Evolutionary conservation across 2,888 invertebrate species (phyloP).

Genomic region (Lomographa bimaculata): DNA sequence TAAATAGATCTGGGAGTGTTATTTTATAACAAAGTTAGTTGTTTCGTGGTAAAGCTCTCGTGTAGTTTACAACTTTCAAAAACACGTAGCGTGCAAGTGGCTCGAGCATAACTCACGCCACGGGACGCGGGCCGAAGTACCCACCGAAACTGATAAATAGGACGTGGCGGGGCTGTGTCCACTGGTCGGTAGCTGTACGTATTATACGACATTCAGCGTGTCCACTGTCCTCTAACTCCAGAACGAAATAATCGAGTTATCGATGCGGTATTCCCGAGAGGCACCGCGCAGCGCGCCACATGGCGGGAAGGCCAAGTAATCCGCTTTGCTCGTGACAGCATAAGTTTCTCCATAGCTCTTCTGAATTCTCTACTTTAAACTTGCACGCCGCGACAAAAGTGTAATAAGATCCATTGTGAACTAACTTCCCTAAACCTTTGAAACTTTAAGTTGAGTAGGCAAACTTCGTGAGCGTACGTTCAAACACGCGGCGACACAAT

Average conservation of each 20-base stretch:
- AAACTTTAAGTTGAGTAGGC: constrained; percentile 38
- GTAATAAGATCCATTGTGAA: constrained; percentile 59
- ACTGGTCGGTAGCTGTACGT: constrained; percentile 11
- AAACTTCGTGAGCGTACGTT: constrained; percentile 19
- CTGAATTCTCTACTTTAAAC: constrained; percentile 60
- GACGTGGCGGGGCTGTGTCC: constrained; percentile 17
- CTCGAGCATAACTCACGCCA: constrained; percentile 25
- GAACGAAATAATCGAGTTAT: constrained; percentile 60
- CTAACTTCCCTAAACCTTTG: constrained; percentile 47
- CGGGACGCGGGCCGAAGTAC: constrained; percentile 24
- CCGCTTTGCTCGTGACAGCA: constrained; percentile 58
- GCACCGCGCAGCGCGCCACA: constrained; percentile 31
- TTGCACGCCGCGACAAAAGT: constrained; percentile 61
- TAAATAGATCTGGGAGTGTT: constrained; percentile 17
- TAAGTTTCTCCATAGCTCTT: constrained; percentile 67
- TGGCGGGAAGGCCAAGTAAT: constrained; percentile 52
- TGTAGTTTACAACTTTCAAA: constrained; percentile 28
- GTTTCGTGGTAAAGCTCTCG: constrained; percentile 25
- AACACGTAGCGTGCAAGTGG: constrained; percentile 31
- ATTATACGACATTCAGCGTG: constrained; percentile 27
- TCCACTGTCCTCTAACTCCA: constrained; percentile 36
- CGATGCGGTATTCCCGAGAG: constrained; percentile 50
- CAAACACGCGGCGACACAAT: constrained; percentile 22
- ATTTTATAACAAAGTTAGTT: constrained; percentile 21
- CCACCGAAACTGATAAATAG: constrained; percentile 27